Percentiles rank a stretch among this genome's conserved stretches.
Evolutionary conservation across 2,888 invertebrate species (phyloP).

Genomic region (Lamellibrachia columna): DNA sequence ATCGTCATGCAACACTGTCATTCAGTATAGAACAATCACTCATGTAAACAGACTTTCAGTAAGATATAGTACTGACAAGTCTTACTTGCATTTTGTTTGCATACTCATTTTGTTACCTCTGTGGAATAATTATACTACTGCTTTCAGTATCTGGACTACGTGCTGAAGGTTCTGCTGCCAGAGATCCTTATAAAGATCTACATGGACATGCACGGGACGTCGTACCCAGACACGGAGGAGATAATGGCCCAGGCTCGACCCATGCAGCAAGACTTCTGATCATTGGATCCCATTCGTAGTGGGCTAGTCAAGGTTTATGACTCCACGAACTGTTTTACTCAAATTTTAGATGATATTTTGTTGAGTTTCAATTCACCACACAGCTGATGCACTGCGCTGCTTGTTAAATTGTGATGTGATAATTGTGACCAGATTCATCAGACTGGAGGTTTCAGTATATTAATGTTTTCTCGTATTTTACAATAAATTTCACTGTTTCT

Average conservation of each 20-base stretch:
- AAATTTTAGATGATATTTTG: not conserved
- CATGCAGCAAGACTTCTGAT: not conserved
- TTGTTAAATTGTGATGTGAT: not conserved
- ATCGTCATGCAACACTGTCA: too few species aligned
- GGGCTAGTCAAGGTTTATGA: not conserved
- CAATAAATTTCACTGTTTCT: too few species aligned
- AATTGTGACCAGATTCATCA: not conserved
- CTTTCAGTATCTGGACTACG: slow-evolving; percentile 51
- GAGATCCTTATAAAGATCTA: slow-evolving; percentile 52
- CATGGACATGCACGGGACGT: slow-evolving; percentile 44
- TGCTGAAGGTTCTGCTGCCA: slow-evolving; percentile 52
- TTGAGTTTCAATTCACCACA: not conserved
- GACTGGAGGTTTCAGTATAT: not conserved
- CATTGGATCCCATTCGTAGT: not conserved
- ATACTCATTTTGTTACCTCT: too few species aligned
- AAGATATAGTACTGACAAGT: too few species aligned
- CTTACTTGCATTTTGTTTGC: too few species aligned
- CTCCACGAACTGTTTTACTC: not conserved
- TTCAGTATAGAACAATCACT: too few species aligned
- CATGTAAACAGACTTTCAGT: too few species aligned
- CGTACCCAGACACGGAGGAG: slow-evolving; percentile 28
- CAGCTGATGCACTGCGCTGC: not conserved
- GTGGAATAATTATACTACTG: too few species aligned
- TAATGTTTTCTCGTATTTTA: not conserved
- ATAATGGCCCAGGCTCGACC: not conserved